Evolutionary conservation across 2,797 vertebrate genomes (phyloP), one percentile per base, ranked within the genome.

Genomic region (Schizopygopsis malacanthus): DNA sequence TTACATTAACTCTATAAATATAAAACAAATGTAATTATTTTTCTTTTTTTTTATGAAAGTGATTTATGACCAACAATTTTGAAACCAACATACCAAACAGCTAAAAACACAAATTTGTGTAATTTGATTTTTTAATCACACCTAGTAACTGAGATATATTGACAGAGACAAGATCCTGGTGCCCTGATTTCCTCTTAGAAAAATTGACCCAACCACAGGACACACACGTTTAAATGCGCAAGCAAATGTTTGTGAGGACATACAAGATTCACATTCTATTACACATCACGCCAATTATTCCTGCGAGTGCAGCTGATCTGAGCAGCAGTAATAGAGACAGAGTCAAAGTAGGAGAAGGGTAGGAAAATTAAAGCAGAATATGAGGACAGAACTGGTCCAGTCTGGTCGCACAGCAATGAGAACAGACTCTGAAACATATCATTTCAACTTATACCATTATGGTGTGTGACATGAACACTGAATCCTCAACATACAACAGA

Each of bases 401-500:
- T 80, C 41, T 80, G 59, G 61, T 50, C 25, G 1, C 41, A 41
- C 52, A 39, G 12, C 15, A 73, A 45, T 56, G 28, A 63, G 59
- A 59, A 63, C 28, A 65, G 28, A 59, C 61, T 11, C 20, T 2
- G 45, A 78, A 84, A 84, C 25, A 22, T 37, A 72, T 85, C 43
- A 41, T 50, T 72, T 54, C 39, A 50, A 81, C 69, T 18, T 65
- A 85, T 61, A 43, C 76, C 33, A 43, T 45, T 56, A 70, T 18
- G 13, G 37, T 81, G 72, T 76, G 73, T 77, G 52, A 56, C 33
- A 25, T 41, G 20, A 79, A 73, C 50, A 65, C 77, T 65, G 22
- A 80, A 63, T 78, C 59, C 22, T 41, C 20, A 52, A 61, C 56
- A 56, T 70, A 81, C 83, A 78, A 69, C 54, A 28, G 41, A 81